phyloP scores from a whole-genome alignment of 2,888 invertebrate genomes.

The Philaethria dido region DNA sequence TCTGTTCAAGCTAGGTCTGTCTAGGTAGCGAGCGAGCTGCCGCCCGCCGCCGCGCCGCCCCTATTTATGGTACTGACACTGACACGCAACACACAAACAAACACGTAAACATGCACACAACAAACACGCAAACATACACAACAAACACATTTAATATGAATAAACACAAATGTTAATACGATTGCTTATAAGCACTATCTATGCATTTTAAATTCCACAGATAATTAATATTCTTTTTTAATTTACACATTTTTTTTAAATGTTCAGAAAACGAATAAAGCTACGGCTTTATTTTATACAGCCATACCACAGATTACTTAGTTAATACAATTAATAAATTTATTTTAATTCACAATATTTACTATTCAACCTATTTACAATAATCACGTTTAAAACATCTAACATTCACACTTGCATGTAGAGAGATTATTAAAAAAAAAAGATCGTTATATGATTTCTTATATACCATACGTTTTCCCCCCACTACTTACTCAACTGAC shows the following conservation, averaged over 20 bases:
- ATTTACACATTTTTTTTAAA: background rate
- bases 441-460: background rate
- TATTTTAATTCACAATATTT: background rate
- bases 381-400: background rate
- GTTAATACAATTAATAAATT: background rate
- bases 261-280: background rate
- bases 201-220: too few species aligned
- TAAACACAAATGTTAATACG: background rate
- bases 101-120: conserved; percentile 41
- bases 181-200: background rate
- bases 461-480: background rate
- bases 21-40: conserved; percentile 79
- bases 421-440: background rate
- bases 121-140: conserved; percentile 1
- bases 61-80: conserved; percentile 78
- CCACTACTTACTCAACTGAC: background rate
- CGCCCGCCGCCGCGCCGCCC: conserved; percentile 68
- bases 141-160: background rate
- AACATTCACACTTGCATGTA: conserved; percentile 4
- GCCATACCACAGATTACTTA: background rate
- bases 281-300: background rate
- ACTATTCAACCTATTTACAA: background rate
- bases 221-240: too few species aligned
- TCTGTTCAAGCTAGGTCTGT: conserved; percentile 79
- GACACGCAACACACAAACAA: conserved; percentile 45